Evolutionary conservation across 1,140 invertebrate species (phyloP).

Genomic region (Eumeta japonica): DNA sequence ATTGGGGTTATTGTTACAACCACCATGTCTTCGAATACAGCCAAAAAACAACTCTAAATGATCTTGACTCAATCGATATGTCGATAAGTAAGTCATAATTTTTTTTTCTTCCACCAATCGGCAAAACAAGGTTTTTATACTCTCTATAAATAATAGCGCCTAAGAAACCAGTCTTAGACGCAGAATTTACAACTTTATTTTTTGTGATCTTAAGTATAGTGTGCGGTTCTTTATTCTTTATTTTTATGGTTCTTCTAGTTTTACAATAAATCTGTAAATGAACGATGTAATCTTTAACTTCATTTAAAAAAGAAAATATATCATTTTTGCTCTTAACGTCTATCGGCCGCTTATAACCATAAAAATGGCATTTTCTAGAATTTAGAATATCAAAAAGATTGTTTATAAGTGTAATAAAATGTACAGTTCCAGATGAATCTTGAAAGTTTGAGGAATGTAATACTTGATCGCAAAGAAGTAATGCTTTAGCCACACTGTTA

Average conservation of each 20-base stretch:
- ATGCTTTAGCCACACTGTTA: constrained; percentile 1
- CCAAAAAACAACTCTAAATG: too few species aligned
- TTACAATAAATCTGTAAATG: constrained; percentile 7
- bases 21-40: too few species aligned
- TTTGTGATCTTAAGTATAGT: constrained; percentile 9
- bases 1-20: too few species aligned
- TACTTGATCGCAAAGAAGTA: not conserved
- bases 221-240: not conserved
- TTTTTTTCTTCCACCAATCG: too few species aligned
- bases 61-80: too few species aligned
- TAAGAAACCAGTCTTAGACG: constrained; percentile 15
- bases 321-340: constrained; percentile 4
- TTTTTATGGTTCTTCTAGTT: too few species aligned
- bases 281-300: constrained; percentile 8
- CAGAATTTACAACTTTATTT: constrained; percentile 9
- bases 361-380: not conserved
- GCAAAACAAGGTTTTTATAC: too few species aligned
- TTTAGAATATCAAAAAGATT: constrained; percentile 4
- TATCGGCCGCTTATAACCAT: constrained; percentile 3
- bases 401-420: constrained; percentile 2
- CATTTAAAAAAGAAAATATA: constrained; percentile 9
- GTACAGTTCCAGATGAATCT: not conserved
- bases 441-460: not conserved
- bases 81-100: too few species aligned
- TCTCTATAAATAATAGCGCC: constrained; percentile 16